Evolutionary conservation across 2,888 invertebrate species (phyloP), one percentile per base, ranked within the genome.

Genomic region (Pammene aurita): DNA sequence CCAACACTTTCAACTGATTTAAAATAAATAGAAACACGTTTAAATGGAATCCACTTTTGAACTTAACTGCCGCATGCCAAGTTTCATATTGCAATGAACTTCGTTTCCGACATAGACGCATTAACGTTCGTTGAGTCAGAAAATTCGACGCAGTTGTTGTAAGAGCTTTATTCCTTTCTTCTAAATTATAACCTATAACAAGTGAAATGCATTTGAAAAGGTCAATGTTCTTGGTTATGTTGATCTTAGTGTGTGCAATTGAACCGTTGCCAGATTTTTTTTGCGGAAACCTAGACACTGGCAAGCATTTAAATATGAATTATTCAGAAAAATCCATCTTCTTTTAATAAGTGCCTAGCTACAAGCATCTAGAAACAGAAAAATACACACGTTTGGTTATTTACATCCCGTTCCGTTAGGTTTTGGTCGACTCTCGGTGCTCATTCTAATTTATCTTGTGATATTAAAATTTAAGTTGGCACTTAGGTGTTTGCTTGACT

Each of bases 61-160:
- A 62, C 62, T 62, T 62, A 50, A 16, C 61, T 38, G 38, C 50
- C 26, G 50, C 62, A 18, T 62, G 41, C 50, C 62, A 62, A 52
- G 62, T 41, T 41, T n/a, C 62, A 52, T 52, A 62, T 62, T 26
- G 50, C 62, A 18, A 50, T 26, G 50, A n/a, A 41, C 41, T 26
- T 62, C 41, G 50, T 62, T 62, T 52, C 50, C 48, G 13, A 48
- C n/a, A 9, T 38, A 14, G 38, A 34, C 50, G 26, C 26, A 42
- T 46, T 46, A 61, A 44, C 46, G 48, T 16, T 11, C 60, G 63
- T 63, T 57, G 60, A 58, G 41, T 69, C 60, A 42, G 64, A 54
- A 60, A 52, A 69, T 69, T 69, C 55, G 69, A 54, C 54, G 69
- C 60, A 55, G 55, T 54, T 67, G 61, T 54, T 58, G 44, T 69